Percentiles rank a stretch among this genome's conserved stretches.
Evolutionary conservation across 2,113 vertebrate species (phyloP).

Genomic region (Solea solea): DNA sequence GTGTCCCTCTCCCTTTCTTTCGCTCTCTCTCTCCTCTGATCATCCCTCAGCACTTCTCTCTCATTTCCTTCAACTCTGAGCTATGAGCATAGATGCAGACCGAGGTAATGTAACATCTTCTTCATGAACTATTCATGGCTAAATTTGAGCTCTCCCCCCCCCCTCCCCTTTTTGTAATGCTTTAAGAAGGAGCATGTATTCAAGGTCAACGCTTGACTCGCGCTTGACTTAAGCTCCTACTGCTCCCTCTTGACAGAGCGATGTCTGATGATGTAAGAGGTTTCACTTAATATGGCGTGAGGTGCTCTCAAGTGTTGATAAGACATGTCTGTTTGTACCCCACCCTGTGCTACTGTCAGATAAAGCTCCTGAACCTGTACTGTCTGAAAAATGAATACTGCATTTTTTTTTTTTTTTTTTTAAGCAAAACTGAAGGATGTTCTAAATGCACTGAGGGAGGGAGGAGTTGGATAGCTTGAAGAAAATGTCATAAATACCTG

Average conservation of each 20-base stretch:
- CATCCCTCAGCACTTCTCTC: conserved; percentile 29
- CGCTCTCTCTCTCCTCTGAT: conserved; percentile 18
- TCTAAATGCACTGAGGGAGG: conserved; percentile 17
- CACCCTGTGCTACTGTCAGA: conserved; percentile 1
- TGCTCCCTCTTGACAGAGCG: neutral
- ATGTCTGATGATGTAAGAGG: neutral
- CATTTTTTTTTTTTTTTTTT: conserved; percentile 4
- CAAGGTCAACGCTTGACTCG: too few species aligned
- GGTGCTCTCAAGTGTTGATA: conserved; percentile 21
- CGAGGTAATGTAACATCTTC: conserved; percentile 44
- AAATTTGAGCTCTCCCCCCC: neutral
- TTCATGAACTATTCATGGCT: neutral
- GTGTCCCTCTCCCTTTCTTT: conserved; percentile 13
- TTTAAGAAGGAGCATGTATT: neutral
- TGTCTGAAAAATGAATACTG: conserved; percentile 30
- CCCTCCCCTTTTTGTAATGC: neutral
- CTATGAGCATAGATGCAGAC: conserved; percentile 34
- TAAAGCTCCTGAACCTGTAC: conserved; percentile 12
- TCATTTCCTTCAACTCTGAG: conserved; percentile 38
- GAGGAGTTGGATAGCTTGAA: conserved; percentile 21
- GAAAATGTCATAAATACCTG: conserved; percentile 33
- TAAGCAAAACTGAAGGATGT: conserved; percentile 4
- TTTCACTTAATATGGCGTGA: conserved; percentile 1
- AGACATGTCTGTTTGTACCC: conserved; percentile 23
- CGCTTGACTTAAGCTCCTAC: neutral